Percentiles rank a stretch among this genome's conserved stretches.
Conservation (phyloP, 2,797 vertebrate species). For the Podarcis siculus region DNA sequence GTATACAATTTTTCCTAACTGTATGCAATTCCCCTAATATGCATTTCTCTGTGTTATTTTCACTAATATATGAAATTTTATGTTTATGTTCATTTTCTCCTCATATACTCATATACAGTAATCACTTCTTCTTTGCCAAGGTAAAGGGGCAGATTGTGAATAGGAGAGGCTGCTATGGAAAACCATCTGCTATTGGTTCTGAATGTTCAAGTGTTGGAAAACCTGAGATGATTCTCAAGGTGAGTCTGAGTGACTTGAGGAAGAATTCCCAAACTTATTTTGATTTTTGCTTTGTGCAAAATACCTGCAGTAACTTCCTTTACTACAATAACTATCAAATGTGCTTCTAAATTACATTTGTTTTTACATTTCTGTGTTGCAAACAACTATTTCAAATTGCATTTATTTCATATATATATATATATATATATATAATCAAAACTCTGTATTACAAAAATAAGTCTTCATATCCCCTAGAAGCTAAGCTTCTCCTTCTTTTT, state of each 20-base stretch:
- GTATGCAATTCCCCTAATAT: too few species aligned
- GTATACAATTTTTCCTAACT: too few species aligned
- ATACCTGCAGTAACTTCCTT: not conserved
- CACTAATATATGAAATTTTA: too few species aligned
- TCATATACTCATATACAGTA: not conserved
- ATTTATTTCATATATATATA: not conserved
- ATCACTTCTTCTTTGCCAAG: not conserved
- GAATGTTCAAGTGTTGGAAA: not conserved
- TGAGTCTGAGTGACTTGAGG: too few species aligned
- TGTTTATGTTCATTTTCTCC: too few species aligned
- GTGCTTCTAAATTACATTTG: too few species aligned
- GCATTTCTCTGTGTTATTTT: too few species aligned
- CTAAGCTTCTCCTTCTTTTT: constrained; percentile 40
- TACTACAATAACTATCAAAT: not conserved
- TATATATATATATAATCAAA: not conserved
- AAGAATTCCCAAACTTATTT: not conserved
- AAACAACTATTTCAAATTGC: constrained; percentile 22
- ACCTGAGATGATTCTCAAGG: not conserved
- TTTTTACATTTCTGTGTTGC: constrained; percentile 16
- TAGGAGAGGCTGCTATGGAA: not conserved
- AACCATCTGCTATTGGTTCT: not conserved
- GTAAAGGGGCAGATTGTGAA: not conserved
- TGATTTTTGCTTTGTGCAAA: not conserved
- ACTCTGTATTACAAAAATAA: constrained; percentile 19
- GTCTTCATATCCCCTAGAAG: constrained; percentile 29